A percentile compares a stretch with the other conserved stretches of the same genome.
phyloP scores from a whole-genome alignment of 35 echinoderm and acorn worm species.

The Heliocidaris erythrogramma region DNA sequence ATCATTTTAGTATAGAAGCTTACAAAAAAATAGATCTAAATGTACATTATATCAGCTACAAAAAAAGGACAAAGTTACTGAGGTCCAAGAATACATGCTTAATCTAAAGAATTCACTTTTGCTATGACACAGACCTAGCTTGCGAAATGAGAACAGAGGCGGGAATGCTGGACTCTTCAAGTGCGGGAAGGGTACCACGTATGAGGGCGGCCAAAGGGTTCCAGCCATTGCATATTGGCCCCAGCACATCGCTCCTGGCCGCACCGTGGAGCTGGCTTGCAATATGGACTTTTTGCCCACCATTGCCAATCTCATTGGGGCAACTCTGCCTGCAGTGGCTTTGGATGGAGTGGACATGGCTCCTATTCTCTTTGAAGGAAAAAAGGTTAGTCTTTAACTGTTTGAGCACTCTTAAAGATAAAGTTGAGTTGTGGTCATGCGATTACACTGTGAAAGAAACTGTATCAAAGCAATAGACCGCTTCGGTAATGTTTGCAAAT shows the following conservation, averaged over 20 bases:
- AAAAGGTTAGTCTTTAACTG: conserved; percentile 56
- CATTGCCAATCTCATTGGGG: conserved; percentile 81
- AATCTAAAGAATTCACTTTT: background rate
- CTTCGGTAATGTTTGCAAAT: too few relatives aligned
- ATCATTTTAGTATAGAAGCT: too few relatives aligned
- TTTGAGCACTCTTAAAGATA: background rate
- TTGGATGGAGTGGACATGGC: conserved; percentile 93
- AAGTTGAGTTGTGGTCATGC: too few relatives aligned
- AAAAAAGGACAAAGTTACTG: background rate
- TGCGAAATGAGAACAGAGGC: conserved; percentile 66
- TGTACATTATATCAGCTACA: background rate
- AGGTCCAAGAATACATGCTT: background rate
- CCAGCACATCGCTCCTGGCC: conserved; percentile 70
- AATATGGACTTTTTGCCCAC: conserved; percentile 88
- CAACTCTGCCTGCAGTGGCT: conserved; percentile 67
- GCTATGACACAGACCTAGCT: conserved; percentile 69
- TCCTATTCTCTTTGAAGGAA: conserved; percentile 73
- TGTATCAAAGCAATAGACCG: too few relatives aligned
- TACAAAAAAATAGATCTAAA: background rate
- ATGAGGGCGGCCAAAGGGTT: conserved; percentile 92
- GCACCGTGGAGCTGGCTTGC: conserved; percentile 76
- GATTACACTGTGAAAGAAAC: too few relatives aligned
- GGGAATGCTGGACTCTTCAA: conserved; percentile 88
- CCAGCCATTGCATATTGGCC: conserved; percentile 95
- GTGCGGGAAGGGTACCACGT: conserved; percentile 96